These are phyloP conservation scores for Crocallis elinguaria DNA, from an alignment of 2,888 invertebrate genomes.

Conservation along the genomic window DNA sequence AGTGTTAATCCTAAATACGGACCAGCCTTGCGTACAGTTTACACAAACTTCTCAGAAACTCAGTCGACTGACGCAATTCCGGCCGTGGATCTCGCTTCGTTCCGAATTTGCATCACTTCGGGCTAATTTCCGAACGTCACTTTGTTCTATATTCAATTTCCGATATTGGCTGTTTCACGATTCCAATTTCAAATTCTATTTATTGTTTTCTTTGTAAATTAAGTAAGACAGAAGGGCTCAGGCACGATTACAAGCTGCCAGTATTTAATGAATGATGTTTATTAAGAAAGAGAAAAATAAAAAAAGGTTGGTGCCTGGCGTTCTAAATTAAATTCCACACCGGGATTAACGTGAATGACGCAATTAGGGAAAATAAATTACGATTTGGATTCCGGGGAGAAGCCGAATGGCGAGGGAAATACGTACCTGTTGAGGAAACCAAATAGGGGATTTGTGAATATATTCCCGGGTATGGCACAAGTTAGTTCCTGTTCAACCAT, in stretches of 20 bases:
- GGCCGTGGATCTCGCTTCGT: constrained; percentile 74
- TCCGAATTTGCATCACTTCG: constrained; percentile 76
- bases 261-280: constrained; percentile 54
- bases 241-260: constrained; percentile 43
- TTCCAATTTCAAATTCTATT: constrained; percentile 59
- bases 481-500: neutral
- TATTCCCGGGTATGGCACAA: constrained; percentile 3
- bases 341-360: constrained; percentile 68
- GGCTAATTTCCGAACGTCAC: constrained; percentile 83
- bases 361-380: constrained; percentile 73
- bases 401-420: constrained; percentile 41
- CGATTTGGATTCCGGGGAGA: constrained; percentile 52
- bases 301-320: constrained; percentile 44
- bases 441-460: constrained; percentile 20
- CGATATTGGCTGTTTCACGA: constrained; percentile 68
- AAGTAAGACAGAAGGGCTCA: constrained; percentile 40
- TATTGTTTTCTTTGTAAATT: constrained; percentile 53
- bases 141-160: constrained; percentile 84
- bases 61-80: constrained; percentile 78
- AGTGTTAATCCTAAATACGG: constrained; percentile 64
- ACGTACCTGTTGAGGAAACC: constrained; percentile 35
- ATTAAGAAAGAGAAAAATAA: constrained; percentile 45
- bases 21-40: constrained; percentile 66
- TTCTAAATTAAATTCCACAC: constrained; percentile 63
- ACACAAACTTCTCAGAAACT: constrained; percentile 77